These are phyloP conservation scores for Anseranas semipalmata DNA, from an alignment of 2,113 vertebrate genomes.

Conservation along the genomic window DNA sequence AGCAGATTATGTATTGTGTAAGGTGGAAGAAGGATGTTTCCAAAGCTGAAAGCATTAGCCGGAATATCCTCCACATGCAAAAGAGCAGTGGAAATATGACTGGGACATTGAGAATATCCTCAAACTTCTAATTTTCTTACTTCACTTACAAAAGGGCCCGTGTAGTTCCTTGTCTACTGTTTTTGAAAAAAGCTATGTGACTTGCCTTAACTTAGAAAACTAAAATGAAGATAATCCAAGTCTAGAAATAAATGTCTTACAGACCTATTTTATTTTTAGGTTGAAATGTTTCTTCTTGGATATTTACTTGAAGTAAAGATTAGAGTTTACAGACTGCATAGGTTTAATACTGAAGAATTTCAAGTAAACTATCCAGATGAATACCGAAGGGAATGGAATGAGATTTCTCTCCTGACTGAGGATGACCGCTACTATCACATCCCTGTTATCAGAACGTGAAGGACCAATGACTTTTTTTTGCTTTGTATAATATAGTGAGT, in stretches of 20 bases:
- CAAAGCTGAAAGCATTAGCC: background rate
- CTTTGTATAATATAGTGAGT: background rate
- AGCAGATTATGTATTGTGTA: background rate
- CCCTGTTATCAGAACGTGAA: conserved; percentile 67
- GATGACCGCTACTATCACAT: conserved; percentile 80
- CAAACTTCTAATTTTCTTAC: background rate
- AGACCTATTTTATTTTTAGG: conserved; percentile 61
- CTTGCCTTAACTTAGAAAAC: background rate
- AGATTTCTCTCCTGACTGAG: conserved; percentile 80
- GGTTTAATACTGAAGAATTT: conserved; percentile 79
- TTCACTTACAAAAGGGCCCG: background rate
- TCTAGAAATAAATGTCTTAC: background rate
- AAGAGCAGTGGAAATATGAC: background rate
- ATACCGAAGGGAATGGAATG: conserved; percentile 77
- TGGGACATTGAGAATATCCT: background rate
- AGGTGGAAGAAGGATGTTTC: background rate
- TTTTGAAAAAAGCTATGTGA: background rate
- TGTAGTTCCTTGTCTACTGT: background rate
- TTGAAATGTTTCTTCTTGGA: conserved; percentile 82
- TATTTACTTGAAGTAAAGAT: conserved; percentile 81
- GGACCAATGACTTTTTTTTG: background rate
- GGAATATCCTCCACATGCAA: background rate
- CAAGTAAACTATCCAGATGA: conserved; percentile 74
- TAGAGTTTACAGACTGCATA: conserved; percentile 79
- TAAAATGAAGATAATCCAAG: too few species aligned